Conservation (phyloP, 2,888 invertebrate species). For the Thymelicus lineola region DNA sequence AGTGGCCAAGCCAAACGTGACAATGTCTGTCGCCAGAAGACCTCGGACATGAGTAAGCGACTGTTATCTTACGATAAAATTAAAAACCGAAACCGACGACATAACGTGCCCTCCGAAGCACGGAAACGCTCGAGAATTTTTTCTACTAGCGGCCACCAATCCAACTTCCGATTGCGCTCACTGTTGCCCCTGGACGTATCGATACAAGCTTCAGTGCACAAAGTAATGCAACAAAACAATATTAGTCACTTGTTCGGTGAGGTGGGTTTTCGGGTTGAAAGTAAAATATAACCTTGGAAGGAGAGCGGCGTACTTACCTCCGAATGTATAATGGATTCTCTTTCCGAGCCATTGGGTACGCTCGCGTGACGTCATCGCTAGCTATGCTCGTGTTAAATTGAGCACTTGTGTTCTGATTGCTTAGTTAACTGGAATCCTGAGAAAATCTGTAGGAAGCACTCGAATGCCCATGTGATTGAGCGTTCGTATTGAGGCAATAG, state of each 20-base stretch:
- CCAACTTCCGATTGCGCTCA: too few species aligned
- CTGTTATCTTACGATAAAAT: too few species aligned
- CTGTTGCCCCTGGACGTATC: too few species aligned
- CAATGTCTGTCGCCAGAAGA: too few species aligned
- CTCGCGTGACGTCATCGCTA: slow-evolving; percentile 41
- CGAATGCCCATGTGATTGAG: background rate
- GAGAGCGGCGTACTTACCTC: slow-evolving; percentile 28
- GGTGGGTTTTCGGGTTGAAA: background rate
- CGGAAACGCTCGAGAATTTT: too few species aligned
- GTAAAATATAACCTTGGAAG: slow-evolving; percentile 1
- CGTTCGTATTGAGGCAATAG: background rate
- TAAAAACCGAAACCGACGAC: too few species aligned
- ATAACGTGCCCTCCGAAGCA: too few species aligned
- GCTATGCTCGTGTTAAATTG: slow-evolving; percentile 16
- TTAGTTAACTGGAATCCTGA: slow-evolving; percentile 6
- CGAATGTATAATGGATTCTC: slow-evolving; percentile 37
- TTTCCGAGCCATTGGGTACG: slow-evolving; percentile 40
- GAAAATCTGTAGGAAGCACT: background rate
- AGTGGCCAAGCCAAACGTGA: too few species aligned
- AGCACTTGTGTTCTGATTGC: slow-evolving; percentile 9
- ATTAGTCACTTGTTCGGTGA: background rate
- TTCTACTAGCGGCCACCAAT: too few species aligned
- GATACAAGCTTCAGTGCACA: too few species aligned
- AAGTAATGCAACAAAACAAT: too few species aligned
- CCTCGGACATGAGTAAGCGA: too few species aligned